Percentiles rank a stretch among this genome's conserved stretches.
phyloP scores from a whole-genome alignment of 1,140 invertebrate species.

The Andrena cerasifolii region DNA sequence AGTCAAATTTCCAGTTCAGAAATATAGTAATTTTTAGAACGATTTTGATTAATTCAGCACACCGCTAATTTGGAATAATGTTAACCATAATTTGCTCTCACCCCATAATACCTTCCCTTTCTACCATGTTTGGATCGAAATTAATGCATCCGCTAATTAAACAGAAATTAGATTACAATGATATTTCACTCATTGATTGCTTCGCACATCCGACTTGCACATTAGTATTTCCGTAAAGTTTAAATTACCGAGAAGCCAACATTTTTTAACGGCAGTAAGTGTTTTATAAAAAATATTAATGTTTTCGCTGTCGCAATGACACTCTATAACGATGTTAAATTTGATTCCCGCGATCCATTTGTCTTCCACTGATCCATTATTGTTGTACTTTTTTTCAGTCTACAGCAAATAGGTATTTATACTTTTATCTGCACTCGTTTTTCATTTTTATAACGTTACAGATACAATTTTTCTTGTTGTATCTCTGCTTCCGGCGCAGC shows the following conservation, averaged over 20 bases:
- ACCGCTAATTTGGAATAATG: too few relatives aligned
- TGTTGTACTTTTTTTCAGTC: background rate
- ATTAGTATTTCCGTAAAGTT: too few relatives aligned
- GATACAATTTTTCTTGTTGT: conserved; percentile 11
- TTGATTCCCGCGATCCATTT: background rate
- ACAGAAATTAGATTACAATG: too few relatives aligned
- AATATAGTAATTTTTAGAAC: too few relatives aligned
- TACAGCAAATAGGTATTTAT: background rate
- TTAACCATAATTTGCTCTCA: too few relatives aligned
- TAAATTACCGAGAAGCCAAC: too few relatives aligned
- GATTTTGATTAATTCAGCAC: too few relatives aligned
- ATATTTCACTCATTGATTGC: background rate
- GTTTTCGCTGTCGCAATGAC: background rate
- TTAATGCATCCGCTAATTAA: too few relatives aligned
- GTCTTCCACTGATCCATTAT: background rate
- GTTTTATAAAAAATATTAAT: background rate
- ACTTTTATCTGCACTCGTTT: background rate
- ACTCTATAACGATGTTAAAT: background rate
- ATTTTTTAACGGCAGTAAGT: too few relatives aligned
- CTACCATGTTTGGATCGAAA: too few relatives aligned
- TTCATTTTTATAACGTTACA: conserved; percentile 1
- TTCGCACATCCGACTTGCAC: background rate
- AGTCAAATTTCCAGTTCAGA: too few relatives aligned
- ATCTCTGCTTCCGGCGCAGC: conserved; percentile 3
- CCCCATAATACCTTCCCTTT: too few relatives aligned